These are phyloP conservation scores for Phainopepla nitens DNA, from an alignment of 2,113 vertebrate species.

Conservation along the genomic window DNA sequence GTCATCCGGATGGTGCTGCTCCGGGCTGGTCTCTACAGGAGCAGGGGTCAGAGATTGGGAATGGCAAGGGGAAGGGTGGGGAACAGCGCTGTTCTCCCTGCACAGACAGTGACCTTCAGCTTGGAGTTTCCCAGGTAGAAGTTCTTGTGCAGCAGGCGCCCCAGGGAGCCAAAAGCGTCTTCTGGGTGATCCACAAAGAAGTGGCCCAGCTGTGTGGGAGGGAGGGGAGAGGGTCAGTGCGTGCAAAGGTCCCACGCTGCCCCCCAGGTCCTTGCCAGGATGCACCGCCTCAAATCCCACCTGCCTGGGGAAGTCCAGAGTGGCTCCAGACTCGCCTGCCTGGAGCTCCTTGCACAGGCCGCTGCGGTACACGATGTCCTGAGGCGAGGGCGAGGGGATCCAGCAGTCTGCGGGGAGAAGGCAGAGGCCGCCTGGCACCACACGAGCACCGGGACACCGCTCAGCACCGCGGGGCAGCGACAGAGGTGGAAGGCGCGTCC, in stretches of 20 bases:
- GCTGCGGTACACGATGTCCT: background rate
- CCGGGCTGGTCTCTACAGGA: background rate
- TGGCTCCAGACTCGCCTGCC: background rate
- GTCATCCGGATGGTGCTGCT: slow-evolving; percentile 30
- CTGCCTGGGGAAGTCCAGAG: slow-evolving; percentile 14
- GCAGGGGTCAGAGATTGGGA: background rate
- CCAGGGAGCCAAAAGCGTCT: slow-evolving; percentile 13
- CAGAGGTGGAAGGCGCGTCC: accelerated
- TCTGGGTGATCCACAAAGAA: slow-evolving; percentile 53
- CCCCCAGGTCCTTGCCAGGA: accelerated
- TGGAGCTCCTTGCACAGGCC: background rate
- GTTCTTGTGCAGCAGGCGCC: slow-evolving; percentile 16
- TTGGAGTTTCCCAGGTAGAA: slow-evolving; percentile 5
- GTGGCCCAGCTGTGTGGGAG: background rate
- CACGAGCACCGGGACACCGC: accelerated
- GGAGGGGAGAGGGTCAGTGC: accelerated
- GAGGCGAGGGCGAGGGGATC: accelerated
- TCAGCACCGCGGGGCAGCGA: background rate
- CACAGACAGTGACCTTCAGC: background rate
- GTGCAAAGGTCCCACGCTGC: accelerated
- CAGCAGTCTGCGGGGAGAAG: background rate
- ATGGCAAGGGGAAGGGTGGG: background rate
- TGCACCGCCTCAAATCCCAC: accelerated
- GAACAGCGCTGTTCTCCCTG: accelerated
- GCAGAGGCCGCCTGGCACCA: accelerated